phyloP scores from a whole-genome alignment of 2,113 vertebrate species.

The Struthio camelus region DNA sequence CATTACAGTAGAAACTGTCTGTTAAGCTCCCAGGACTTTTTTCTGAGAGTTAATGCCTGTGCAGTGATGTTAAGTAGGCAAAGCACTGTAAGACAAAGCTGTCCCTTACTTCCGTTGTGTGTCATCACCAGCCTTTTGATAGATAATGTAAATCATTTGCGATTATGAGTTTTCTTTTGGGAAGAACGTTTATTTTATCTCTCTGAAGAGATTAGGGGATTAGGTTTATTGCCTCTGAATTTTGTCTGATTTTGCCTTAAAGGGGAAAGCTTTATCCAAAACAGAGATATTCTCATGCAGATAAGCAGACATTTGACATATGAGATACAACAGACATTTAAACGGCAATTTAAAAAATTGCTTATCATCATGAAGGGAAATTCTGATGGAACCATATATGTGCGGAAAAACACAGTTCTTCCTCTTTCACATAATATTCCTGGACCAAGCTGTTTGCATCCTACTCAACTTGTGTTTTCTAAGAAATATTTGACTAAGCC shows the following conservation, averaged over 20 bases:
- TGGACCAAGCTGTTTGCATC: not conserved
- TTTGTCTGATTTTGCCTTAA: not conserved
- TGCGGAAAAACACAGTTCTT: fast-evolving
- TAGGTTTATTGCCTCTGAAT: not conserved
- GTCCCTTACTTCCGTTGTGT: not conserved
- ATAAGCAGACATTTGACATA: not conserved
- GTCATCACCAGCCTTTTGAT: not conserved
- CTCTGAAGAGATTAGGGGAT: not conserved
- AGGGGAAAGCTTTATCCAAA: not conserved
- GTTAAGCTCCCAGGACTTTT: not conserved
- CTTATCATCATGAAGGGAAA: not conserved
- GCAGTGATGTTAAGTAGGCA: not conserved
- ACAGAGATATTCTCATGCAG: not conserved
- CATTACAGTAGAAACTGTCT: not conserved
- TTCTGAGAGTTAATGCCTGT: not conserved
- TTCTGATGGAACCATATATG: not conserved
- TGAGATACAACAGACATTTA: not conserved
- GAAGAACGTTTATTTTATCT: not conserved
- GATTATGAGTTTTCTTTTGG: not conserved
- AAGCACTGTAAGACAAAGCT: not conserved
- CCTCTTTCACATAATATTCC: not conserved
- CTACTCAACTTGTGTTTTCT: not conserved
- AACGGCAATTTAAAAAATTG: not conserved
- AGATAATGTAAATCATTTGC: not conserved
- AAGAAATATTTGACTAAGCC: not conserved